A percentile compares a stretch with the other conserved stretches of the same genome.
phyloP scores from a whole-genome alignment of 2,797 vertebrate species.

The Lutjanus argentimaculatus region DNA sequence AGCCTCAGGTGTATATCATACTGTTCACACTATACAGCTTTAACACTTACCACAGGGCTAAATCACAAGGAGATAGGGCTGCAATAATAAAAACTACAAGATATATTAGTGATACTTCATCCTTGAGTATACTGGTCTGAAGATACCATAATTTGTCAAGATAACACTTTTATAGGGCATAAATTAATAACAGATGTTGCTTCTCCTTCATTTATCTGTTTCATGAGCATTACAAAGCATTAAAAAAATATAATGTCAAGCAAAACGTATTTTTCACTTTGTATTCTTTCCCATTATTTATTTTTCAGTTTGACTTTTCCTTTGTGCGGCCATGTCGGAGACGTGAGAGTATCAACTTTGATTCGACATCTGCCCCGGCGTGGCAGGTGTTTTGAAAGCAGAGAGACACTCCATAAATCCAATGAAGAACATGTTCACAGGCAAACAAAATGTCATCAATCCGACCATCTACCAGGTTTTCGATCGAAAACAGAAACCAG shows the following conservation, averaged over 20 bases:
- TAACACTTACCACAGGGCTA: constrained; percentile 14
- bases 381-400: constrained; percentile 82
- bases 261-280: constrained; percentile 42
- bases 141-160: constrained; percentile 40
- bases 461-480: constrained; percentile 74
- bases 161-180: constrained; percentile 30
- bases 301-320: constrained; percentile 36
- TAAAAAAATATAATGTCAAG: constrained; percentile 46
- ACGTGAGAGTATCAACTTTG: constrained; percentile 57
- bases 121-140: constrained; percentile 21
- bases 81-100: constrained; percentile 31
- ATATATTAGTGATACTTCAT: constrained; percentile 41
- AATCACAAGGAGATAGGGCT: constrained; percentile 36
- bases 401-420: constrained; percentile 81
- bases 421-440: constrained; percentile 83
- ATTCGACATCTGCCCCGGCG: constrained; percentile 60
- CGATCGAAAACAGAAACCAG: constrained; percentile 80
- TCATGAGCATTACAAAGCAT: constrained; percentile 46
- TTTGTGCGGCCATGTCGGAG: constrained; percentile 18
- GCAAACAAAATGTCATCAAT: constrained; percentile 86
- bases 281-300: constrained; percentile 25
- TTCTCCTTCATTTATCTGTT: constrained; percentile 45
- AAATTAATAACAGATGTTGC: constrained; percentile 34
- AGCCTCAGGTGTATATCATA: constrained; percentile 1
- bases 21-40: constrained; percentile 3